These are phyloP conservation scores for Lithobates pipiens DNA, from an alignment of 2,797 vertebrate genomes.

Conservation along the genomic window DNA sequence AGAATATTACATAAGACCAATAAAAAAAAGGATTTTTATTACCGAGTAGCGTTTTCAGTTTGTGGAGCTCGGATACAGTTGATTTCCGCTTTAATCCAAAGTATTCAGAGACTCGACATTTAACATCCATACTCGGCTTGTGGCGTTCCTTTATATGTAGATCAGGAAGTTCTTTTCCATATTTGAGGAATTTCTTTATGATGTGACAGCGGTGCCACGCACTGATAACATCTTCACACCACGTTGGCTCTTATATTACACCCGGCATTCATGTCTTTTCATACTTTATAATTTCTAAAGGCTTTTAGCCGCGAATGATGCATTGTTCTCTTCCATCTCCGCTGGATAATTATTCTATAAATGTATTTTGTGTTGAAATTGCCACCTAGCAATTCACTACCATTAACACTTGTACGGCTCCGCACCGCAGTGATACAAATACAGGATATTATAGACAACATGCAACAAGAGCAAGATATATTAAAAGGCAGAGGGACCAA, in stretches of 20 bases:
- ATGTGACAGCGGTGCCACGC: conserved; percentile 10
- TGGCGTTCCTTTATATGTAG: background rate
- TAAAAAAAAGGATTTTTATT: too few relatives aligned
- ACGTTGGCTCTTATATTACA: conserved; percentile 12
- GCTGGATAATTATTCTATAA: conserved; percentile 40
- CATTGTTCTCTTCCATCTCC: conserved; percentile 32
- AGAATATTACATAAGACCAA: too few relatives aligned
- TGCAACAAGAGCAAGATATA: background rate
- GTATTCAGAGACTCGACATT: background rate
- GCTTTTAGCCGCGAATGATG: conserved; percentile 13
- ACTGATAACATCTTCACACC: conserved; percentile 21
- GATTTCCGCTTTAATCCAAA: too few relatives aligned
- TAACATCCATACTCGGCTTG: background rate
- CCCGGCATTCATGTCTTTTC: conserved; percentile 26
- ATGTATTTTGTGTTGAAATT: background rate
- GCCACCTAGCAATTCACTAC: conserved; percentile 19
- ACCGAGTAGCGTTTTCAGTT: too few relatives aligned
- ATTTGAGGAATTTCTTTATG: background rate
- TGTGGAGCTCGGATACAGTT: too few relatives aligned
- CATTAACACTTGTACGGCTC: conserved; percentile 20
- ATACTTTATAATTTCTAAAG: conserved; percentile 29
- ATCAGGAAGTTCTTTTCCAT: conserved; percentile 10
- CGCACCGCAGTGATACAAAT: background rate
- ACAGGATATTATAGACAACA: conserved; percentile 14
- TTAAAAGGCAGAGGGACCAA: conserved; percentile 1